These are phyloP conservation scores for Hepsetus odoe DNA, from an alignment of 2,113 vertebrate species.

Conservation along the genomic window DNA sequence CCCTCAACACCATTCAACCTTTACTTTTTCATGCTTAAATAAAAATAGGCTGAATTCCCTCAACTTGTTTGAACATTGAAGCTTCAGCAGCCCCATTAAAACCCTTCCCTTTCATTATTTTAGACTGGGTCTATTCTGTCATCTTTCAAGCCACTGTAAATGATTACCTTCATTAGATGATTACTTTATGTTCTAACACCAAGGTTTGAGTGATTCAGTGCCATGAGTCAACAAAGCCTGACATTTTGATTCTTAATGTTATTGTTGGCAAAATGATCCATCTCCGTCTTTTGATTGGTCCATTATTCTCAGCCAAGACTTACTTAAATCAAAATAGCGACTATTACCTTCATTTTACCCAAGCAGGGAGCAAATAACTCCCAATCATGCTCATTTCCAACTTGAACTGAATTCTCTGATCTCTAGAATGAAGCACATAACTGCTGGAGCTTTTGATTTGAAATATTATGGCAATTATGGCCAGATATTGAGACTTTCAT, in stretches of 20 bases:
- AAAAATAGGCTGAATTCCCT: too few species aligned
- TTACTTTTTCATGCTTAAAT: too few species aligned
- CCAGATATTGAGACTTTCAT: constrained; percentile 43
- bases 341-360: constrained; percentile 26
- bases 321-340: constrained; percentile 39
- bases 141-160: constrained; percentile 33
- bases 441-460: constrained; percentile 14
- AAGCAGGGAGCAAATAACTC: constrained; percentile 38
- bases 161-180: constrained; percentile 34
- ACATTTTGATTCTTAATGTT: constrained; percentile 50
- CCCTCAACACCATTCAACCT: too few species aligned
- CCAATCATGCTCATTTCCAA: constrained; percentile 37
- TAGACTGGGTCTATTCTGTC: not conserved
- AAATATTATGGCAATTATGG: constrained; percentile 33
- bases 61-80: too few species aligned
- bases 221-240: constrained; percentile 34
- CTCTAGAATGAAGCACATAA: constrained; percentile 10
- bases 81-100: not conserved
- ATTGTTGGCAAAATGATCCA: constrained; percentile 24
- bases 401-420: constrained; percentile 22
- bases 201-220: constrained; percentile 42
- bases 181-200: constrained; percentile 36
- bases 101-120: not conserved
- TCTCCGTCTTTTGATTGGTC: constrained; percentile 33
- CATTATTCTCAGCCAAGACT: constrained; percentile 11